Evolutionary conservation across 2,888 invertebrate species (phyloP).

Genomic region (Luperina testacea): DNA sequence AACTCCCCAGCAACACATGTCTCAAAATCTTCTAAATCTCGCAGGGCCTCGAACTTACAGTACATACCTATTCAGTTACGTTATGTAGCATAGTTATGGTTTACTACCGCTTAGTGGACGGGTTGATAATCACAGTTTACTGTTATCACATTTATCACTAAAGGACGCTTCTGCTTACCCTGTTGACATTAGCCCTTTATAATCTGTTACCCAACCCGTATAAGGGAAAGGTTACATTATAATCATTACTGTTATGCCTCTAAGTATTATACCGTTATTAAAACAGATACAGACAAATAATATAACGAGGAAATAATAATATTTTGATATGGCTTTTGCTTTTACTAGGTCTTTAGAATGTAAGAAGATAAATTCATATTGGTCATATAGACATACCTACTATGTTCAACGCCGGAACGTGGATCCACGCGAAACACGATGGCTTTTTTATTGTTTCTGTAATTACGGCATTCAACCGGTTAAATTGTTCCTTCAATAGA

Average conservation of each 20-base stretch:
- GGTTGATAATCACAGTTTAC: slow-evolving; percentile 23
- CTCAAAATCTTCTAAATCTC: too few relatives aligned
- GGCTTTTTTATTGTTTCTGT: background rate
- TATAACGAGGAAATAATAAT: background rate
- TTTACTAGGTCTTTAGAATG: background rate
- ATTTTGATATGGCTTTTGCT: background rate
- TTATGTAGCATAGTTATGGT: background rate
- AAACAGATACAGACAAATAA: background rate
- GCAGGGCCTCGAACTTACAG: background rate
- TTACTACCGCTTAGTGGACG: background rate
- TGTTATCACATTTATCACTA: slow-evolving; percentile 23
- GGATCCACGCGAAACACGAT: background rate
- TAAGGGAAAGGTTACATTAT: background rate
- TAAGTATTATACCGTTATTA: background rate
- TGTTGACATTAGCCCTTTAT: slow-evolving; percentile 3
- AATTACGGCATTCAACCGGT: background rate
- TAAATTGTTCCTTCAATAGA: background rate
- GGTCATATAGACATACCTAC: background rate
- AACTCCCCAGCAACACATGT: background rate
- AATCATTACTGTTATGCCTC: background rate
- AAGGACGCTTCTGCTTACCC: background rate
- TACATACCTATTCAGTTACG: background rate
- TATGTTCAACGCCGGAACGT: background rate
- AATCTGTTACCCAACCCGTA: background rate
- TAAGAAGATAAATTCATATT: background rate